Evolutionary conservation across 2,113 vertebrate species (phyloP), one percentile per base, ranked within the genome.

Genomic region (Oenanthe oenanthe): DNA sequence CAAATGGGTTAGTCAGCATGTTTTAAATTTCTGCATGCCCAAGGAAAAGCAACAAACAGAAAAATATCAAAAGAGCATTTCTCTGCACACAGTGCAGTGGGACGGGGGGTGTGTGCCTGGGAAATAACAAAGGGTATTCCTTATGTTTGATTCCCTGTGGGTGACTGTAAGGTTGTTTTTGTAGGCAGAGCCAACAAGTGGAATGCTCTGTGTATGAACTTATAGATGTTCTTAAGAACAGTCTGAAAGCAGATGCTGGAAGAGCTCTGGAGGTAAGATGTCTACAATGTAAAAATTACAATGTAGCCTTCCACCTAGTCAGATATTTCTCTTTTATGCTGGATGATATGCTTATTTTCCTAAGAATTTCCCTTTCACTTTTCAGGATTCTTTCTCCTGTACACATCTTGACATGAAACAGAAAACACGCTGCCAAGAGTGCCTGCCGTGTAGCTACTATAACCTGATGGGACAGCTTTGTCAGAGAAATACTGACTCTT

Each of bases 151-250:
- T 75, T 91, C 28, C 10, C 28, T 31, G 10, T 65, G 65, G 6
- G 3, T 96, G 72, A 91, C 68, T 90, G 19, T 86, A 70, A 83
- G 19, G 91, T 89, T 95, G n/a, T 75, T 94, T 90, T 82, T 78
- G 10, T 93, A 99, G 98, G 85, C 98, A 98, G 92, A 99, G 98
- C 92, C 97, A 98, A 71, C 98, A 98, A 95, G 98, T 98, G 53
- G 98, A 99, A 95, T 86, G 45, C 31, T 97, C 93, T 61, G 93
- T 97, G 54, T 98, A 94, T 51, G 98, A 98, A 74, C 94, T 99
- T 89, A 81, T 98, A 42, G 97, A 98, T 47, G 95, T 86, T 89
- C 80, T 99, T 83, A 98, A 98, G 89, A 96, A 72, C 65, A 98
- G 95, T 91, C 96, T 98, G 96, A 98, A 97, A 89, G 86, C 92